Base-by-base conservation (phyloP, 1,140 invertebrate species). In the Hylyphantes graminicola region DNA sequence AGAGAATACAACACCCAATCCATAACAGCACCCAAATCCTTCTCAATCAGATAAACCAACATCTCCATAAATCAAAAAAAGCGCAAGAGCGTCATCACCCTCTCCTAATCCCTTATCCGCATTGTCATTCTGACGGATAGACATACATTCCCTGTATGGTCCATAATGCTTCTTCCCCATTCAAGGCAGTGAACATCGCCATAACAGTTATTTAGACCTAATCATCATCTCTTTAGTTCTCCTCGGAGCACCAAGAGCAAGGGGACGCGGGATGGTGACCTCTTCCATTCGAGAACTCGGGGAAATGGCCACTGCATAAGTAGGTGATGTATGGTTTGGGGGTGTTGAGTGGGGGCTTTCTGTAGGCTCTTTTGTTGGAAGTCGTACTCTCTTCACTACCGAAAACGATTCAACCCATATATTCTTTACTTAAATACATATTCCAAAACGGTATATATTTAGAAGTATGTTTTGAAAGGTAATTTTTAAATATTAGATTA, bases 191-290 rank as follows among this genome's bases (percentile, higher is more conserved):
- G 53, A 17, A 17, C 51, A 7, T n/a, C n/a, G 50, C 76, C 53
- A 78, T 78, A 78, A 78, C 76, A 78, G 76, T 78, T 67, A 78
- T 78, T 78, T 78, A 78, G 61, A 21, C 63, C 15, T 15, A 21
- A 12, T 35, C 35, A 35, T 35, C 35, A 35, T 35, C 35, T 35
- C 35, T 35, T 35, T 35, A 35, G 2, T 35, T 35, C 35, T 35
- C 35, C 5, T 35, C 19, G 68, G 54, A 10, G 48, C 68, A 70
- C 68, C 51, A 68, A 68, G 63, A 48, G 59, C 12, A 64, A 53
- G 13, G 63, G 53, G 35, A 67, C 55, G 51, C 50, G 15, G n/a
- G n/a, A 19, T 65, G 51, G 13, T 63, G 57, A 63, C 74, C 74
- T 63, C 64, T 65, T 35, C 50, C 50, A 48, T 13, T 53, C 15